Evolutionary conservation across 2,888 invertebrate genomes (phyloP).

Genomic region (Serrognathus titanus): DNA sequence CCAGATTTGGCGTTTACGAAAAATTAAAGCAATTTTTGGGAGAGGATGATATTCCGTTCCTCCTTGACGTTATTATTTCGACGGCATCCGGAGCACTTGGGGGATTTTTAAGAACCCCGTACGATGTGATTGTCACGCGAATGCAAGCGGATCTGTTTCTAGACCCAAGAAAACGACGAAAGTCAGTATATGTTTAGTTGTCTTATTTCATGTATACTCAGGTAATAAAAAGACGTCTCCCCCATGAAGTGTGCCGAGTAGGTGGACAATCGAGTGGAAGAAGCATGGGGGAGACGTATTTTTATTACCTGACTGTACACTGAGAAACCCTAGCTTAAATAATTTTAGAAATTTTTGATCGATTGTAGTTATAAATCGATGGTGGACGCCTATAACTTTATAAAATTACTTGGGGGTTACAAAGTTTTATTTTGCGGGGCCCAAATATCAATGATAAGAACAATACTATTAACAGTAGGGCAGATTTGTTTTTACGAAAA

Average conservation of each 20-base stretch:
- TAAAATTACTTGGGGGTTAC: slow-evolving; percentile 1
- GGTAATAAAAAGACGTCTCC: too few species aligned
- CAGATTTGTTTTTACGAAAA: slow-evolving; percentile 6
- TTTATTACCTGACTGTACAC: too few species aligned
- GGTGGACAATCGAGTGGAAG: too few species aligned
- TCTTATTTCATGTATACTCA: too few species aligned
- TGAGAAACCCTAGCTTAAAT: too few species aligned
- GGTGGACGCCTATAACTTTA: neutral
- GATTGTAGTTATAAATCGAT: neutral
- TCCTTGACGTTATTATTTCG: neutral
- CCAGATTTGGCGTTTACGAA: slow-evolving; percentile 5
- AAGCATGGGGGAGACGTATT: too few species aligned
- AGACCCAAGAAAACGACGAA: neutral
- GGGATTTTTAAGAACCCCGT: slow-evolving; percentile 5
- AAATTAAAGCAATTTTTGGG: neutral
- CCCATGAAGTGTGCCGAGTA: too few species aligned
- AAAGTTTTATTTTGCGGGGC: neutral
- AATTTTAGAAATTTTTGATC: too few species aligned
- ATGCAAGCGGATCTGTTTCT: slow-evolving; percentile 4
- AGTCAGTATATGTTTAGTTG: too few species aligned
- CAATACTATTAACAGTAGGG: neutral
- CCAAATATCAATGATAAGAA: neutral
- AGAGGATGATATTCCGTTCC: neutral
- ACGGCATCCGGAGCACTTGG: neutral
- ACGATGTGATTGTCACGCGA: slow-evolving; percentile 2